A percentile compares a stretch with the other conserved stretches of the same genome.
Evolutionary conservation across 2,113 vertebrate species (phyloP).

Genomic region (Gavialis gangeticus): DNA sequence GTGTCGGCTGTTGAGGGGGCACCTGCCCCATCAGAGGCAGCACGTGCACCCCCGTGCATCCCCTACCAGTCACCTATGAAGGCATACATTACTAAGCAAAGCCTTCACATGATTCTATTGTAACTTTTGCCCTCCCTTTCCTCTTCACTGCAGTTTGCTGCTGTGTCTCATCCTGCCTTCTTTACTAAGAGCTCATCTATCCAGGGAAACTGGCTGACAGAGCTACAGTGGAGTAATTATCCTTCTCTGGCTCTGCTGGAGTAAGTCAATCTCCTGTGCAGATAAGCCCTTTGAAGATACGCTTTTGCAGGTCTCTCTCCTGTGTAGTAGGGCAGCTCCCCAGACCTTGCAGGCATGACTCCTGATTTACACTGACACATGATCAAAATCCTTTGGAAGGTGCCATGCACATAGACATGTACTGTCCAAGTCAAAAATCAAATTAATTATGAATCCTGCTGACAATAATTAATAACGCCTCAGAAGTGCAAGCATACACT

Average conservation of each 20-base stretch:
- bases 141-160: neutral
- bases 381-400: neutral
- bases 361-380: neutral
- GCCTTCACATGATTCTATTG: neutral
- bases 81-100: neutral
- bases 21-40: no score
- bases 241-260: neutral
- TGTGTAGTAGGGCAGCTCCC: neutral
- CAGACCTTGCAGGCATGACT: neutral
- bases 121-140: neutral
- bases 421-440: neutral
- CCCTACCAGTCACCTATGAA: no score
- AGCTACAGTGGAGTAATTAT: no score
- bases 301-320: neutral
- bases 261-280: neutral
- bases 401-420: neutral
- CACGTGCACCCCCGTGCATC: no score
- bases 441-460: neutral
- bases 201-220: neutral
- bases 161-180: neutral
- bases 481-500: neutral
- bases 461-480: neutral
- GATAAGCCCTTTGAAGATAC: neutral
- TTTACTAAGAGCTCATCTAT: neutral
- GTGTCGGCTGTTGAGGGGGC: no score